Percentiles rank a stretch among this genome's conserved stretches.
phyloP scores from a whole-genome alignment of 1,140 invertebrate genomes.

The Calliphora vicina region DNA sequence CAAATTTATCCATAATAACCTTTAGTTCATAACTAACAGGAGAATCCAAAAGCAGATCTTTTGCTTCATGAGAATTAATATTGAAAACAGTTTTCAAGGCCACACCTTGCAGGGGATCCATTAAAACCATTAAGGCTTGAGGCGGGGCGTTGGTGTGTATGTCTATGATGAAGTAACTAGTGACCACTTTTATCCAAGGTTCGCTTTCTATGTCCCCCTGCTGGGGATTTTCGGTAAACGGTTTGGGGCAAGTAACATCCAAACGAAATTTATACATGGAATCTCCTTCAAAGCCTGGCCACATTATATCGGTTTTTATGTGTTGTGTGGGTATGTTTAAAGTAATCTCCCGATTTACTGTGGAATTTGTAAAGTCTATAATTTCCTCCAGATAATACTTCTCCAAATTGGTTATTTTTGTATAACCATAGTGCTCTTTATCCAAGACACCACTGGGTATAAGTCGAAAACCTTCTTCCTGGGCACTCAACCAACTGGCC shows the following conservation, averaged over 20 bases:
- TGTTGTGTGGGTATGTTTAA: constrained; percentile 22
- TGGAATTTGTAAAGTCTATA: constrained; percentile 19
- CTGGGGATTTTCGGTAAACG: not conserved
- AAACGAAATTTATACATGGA: constrained; percentile 31
- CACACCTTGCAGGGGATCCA: not conserved
- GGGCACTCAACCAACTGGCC: constrained; percentile 27
- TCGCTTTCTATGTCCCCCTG: not conserved
- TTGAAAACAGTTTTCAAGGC: constrained; percentile 7
- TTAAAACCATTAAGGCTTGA: not conserved
- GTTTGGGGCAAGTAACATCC: constrained; percentile 23
- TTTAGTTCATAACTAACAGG: constrained; percentile 21
- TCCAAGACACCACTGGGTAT: not conserved
- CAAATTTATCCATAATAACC: not conserved
- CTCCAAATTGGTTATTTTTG: constrained; percentile 20
- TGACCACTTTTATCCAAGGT: not conserved
- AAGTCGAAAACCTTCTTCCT: constrained; percentile 18
- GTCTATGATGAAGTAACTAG: constrained; percentile 16
- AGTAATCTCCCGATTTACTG: constrained; percentile 11
- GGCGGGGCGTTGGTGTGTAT: constrained; percentile 13
- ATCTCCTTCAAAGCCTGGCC: constrained; percentile 26
- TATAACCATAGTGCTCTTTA: constrained; percentile 28
- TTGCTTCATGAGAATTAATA: constrained; percentile 9
- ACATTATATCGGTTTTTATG: constrained; percentile 6
- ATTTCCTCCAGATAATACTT: constrained; percentile 28
- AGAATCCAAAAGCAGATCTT: constrained; percentile 6